These are phyloP conservation scores for Salarias fasciatus DNA, from an alignment of 2,797 vertebrate genomes.

Conservation along the genomic window DNA sequence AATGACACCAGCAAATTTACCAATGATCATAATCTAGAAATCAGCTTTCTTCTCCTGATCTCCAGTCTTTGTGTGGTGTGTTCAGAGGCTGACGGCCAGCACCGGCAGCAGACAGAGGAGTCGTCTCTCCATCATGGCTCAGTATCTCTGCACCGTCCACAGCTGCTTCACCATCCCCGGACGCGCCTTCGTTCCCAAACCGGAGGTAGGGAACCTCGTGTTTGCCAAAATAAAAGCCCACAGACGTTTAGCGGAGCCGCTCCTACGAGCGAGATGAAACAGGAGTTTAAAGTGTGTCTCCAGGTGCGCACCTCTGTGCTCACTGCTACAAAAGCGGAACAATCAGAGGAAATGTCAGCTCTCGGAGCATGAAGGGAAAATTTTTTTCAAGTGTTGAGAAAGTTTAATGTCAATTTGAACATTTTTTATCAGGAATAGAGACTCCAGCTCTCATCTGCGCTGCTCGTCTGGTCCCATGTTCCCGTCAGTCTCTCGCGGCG, in stretches of 20 bases:
- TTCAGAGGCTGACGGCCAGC: slow-evolving; percentile 89
- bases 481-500: slow-evolving; percentile 45
- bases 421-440: background rate
- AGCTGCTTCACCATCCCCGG: slow-evolving; percentile 92
- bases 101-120: slow-evolving; percentile 88
- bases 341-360: slow-evolving; percentile 7
- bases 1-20: too few relatives aligned
- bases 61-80: slow-evolving; percentile 14
- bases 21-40: too few relatives aligned
- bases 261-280: too few relatives aligned
- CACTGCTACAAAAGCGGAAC: background rate
- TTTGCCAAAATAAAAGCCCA: too few relatives aligned
- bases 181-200: slow-evolving; percentile 92
- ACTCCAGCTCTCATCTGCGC: slow-evolving; percentile 30
- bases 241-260: too few relatives aligned
- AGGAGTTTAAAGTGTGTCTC: background rate
- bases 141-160: slow-evolving; percentile 90
- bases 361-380: slow-evolving; percentile 1
- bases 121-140: slow-evolving; percentile 95
- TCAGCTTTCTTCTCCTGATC: background rate
- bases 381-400: background rate
- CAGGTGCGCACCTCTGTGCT: background rate
- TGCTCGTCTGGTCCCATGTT: slow-evolving; percentile 46
- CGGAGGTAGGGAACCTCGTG: slow-evolving; percentile 82
- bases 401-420: slow-evolving; percentile 15